A percentile compares a stretch with the other conserved stretches of the same genome.
phyloP scores from a whole-genome alignment of 2,797 vertebrate genomes.

The Phoeniculus purpureus region DNA sequence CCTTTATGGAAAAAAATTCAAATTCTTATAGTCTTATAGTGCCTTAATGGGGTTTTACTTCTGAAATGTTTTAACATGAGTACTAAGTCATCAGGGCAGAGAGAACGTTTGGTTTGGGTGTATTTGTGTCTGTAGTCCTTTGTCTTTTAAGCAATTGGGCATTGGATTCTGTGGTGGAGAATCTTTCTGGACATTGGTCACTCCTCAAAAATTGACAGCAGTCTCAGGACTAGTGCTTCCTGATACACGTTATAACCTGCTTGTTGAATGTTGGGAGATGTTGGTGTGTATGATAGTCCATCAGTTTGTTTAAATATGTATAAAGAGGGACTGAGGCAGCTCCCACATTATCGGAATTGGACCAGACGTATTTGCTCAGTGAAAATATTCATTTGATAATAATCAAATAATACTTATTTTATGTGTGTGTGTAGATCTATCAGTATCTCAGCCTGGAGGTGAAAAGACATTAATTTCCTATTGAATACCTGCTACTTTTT shows the following conservation, averaged over 20 bases:
- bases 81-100: not conserved
- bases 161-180: not conserved
- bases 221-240: slow-evolving; percentile 3
- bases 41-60: not conserved
- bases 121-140: not conserved
- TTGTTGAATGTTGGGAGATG: not conserved
- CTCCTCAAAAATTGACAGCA: slow-evolving; percentile 5
- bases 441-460: not conserved
- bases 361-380: not conserved
- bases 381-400: not conserved
- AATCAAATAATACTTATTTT: not conserved
- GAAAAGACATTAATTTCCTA: not conserved
- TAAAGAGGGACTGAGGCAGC: not conserved
- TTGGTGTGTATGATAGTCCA: not conserved
- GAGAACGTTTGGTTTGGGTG: not conserved
- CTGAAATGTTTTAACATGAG: not conserved
- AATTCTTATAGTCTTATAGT: not conserved
- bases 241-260: not conserved
- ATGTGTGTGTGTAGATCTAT: not conserved
- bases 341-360: not conserved
- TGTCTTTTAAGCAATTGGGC: not conserved
- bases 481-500: not conserved
- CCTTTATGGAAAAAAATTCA: not conserved
- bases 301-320: slow-evolving; percentile 29
- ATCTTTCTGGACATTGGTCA: slow-evolving; percentile 33